These are phyloP conservation scores for Beroe ovata DNA, from an alignment of 37 sponge, comb jelly and placozoan species.

Conservation along the genomic window DNA sequence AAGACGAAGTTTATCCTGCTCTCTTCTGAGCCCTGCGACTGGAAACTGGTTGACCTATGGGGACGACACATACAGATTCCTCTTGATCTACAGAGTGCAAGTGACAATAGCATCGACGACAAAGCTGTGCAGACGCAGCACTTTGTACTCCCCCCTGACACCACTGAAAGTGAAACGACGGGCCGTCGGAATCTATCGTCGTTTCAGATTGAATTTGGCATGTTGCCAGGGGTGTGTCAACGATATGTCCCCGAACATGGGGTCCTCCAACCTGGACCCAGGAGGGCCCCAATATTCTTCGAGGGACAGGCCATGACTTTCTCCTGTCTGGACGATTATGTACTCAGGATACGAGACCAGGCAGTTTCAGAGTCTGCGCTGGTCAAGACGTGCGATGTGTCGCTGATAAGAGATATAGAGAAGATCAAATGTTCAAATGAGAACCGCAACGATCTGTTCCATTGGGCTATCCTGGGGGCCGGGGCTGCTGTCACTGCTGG, in stretches of 20 bases:
- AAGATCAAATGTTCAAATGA: neutral
- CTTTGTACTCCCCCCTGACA: neutral
- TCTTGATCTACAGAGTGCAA: neutral
- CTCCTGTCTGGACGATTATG: neutral
- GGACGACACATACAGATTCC: neutral
- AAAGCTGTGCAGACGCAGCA: neutral
- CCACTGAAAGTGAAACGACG: neutral
- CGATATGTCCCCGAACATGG: neutral
- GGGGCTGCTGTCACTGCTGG: no score
- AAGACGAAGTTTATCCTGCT: neutral
- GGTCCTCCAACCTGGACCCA: neutral
- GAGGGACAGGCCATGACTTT: conserved; percentile 2
- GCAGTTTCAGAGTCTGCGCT: neutral
- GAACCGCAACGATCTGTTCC: neutral
- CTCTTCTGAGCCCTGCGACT: neutral
- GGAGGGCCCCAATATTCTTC: neutral
- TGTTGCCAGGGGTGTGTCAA: neutral
- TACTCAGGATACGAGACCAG: neutral
- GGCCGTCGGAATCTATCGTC: neutral
- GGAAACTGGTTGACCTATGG: neutral
- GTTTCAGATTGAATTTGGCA: neutral
- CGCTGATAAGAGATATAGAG: neutral
- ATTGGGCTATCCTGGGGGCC: neutral
- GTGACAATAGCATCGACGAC: neutral
- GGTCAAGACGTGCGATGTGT: neutral